Conservation (phyloP, 2,888 invertebrate genomes). For the Epistrophe eligans region DNA sequence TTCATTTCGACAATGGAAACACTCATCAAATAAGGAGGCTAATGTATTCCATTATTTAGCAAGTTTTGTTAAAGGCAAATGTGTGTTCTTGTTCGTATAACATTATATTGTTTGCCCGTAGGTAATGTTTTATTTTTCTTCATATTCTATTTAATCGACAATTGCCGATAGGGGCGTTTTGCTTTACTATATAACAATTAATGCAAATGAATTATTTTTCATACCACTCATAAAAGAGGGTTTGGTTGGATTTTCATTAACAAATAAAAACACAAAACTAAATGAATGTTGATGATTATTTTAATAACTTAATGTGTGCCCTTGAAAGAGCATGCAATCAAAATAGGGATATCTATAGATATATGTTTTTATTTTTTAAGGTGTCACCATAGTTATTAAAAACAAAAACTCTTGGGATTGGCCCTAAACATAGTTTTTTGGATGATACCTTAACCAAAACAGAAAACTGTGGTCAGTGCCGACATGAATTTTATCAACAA, state of each 20-base stretch:
- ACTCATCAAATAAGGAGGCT: slow-evolving; percentile 60
- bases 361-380: neutral
- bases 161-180: slow-evolving; percentile 67
- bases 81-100: neutral
- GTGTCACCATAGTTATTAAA: slow-evolving; percentile 19
- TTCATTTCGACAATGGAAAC: slow-evolving; percentile 63
- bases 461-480: slow-evolving; percentile 24
- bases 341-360: neutral
- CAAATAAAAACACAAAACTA: neutral
- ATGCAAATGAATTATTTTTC: slow-evolving; percentile 37
- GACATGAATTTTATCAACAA: slow-evolving; percentile 2
- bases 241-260: slow-evolving; percentile 18
- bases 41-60: slow-evolving; percentile 48
- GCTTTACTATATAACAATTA: slow-evolving; percentile 33
- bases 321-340: slow-evolving; percentile 12
- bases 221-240: slow-evolving; percentile 19
- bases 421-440: slow-evolving; percentile 8
- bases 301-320: slow-evolving; percentile 31
- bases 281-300: neutral
- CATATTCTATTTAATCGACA: slow-evolving; percentile 47
- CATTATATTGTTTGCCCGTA: neutral
- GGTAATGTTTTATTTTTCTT: slow-evolving; percentile 8
- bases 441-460: slow-evolving; percentile 1
- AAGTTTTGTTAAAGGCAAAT: neutral
- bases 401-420: slow-evolving; percentile 6